Percentiles rank a stretch among this genome's conserved stretches.
Evolutionary conservation across 1,140 invertebrate genomes (phyloP).

Genomic region (Lepidotrigona ventralis): DNA sequence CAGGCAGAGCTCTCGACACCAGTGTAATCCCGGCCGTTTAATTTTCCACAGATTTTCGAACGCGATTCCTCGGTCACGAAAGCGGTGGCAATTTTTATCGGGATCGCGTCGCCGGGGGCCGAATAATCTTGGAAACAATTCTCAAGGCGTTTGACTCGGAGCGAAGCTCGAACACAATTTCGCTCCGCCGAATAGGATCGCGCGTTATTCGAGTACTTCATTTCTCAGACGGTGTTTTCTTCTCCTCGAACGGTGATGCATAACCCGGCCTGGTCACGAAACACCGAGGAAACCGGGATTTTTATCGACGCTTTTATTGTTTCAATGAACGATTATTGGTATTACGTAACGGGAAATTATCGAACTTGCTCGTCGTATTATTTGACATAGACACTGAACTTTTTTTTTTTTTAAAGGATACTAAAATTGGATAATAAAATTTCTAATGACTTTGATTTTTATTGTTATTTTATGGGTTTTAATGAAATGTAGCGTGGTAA

Average conservation of each 20-base stretch:
- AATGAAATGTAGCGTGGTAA: no score
- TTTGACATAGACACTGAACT: no score
- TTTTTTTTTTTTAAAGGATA: no score
- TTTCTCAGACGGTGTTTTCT: conserved; percentile 2
- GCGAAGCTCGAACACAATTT: neutral
- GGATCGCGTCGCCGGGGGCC: neutral
- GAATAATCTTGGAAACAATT: conserved; percentile 38
- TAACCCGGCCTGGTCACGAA: conserved; percentile 1
- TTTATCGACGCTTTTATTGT: neutral
- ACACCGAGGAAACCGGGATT: neutral
- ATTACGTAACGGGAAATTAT: neutral
- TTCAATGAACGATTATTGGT: neutral
- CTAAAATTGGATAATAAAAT: no score
- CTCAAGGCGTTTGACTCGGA: conserved; percentile 7
- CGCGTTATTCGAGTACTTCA: neutral
- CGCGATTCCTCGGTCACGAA: conserved; percentile 14
- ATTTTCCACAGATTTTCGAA: conserved; percentile 8
- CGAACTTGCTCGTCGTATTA: no score
- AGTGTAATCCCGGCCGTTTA: neutral
- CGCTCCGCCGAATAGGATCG: neutral
- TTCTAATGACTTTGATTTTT: no score
- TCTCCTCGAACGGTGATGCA: neutral
- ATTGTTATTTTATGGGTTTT: no score
- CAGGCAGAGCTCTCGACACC: no score
- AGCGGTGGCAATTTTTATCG: conserved; percentile 16